Evolutionary conservation across 2,797 vertebrate species (phyloP), one percentile per base, ranked within the genome.

Genomic region (Todus mexicanus): DNA sequence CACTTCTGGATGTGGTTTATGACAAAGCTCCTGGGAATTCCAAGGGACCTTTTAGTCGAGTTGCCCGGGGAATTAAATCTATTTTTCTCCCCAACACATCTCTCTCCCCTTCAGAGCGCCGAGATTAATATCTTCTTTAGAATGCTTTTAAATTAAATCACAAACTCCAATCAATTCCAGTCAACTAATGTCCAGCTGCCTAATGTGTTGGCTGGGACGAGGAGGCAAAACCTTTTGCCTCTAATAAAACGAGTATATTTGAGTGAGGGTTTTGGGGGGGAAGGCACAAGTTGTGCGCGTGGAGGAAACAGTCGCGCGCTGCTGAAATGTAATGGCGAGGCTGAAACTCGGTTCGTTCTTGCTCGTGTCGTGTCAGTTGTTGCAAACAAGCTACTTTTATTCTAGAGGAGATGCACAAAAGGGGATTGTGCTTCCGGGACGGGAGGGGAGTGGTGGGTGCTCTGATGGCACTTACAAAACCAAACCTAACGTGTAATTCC

Each of bases 121-220:
- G 89, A 90, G 96, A 93, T 95, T 90, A 93, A 95, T 93, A 87
- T 82, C 93, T 88, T 33, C 84, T 59, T 71, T 29, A 59, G 7
- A 86, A 95, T 76, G 91, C 92, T 96, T 96, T 94, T 89, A 92
- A 93, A 93, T 94, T 93, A 80, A 92, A 86, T 75, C 71, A 90
- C 79, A 70, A 81, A 84, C 84, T 89, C 65, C 77, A 85, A 94
- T 94, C 73, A 57, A 92, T 91, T 95, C 72, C 71, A 48, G 35
- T 12, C 65, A 25, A 25, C 90, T 93, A 57, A 91, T 60, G 92
- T 90, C 93, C 69, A 74, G 92, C 71, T 84, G 80, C 54, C 77
- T 86, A 4, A 61, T 74, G 66, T 56, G 72, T 23, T 56, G 71
- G 37, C 65, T 76, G 74, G 8, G 35, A 7, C 10, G 29, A 61